Evolutionary conservation across 2,113 vertebrate species (phyloP), one percentile per base, ranked within the genome.

Genomic region (Capra hircus): DNA sequence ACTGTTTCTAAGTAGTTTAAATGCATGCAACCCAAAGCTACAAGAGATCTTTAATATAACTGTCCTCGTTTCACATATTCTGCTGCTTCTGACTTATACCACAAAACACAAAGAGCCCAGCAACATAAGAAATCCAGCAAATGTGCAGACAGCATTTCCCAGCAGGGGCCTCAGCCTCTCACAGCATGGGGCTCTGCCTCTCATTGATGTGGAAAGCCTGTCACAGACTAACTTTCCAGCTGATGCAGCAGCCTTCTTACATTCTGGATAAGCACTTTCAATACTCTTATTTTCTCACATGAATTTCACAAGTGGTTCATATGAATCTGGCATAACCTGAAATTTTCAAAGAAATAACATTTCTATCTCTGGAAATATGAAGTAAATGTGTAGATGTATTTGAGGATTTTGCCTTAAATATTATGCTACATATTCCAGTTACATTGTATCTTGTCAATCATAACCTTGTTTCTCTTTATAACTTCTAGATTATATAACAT

Each of bases 1-100:
- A 30, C 33, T 83, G 28, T 83, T 94, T 91, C 57, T 93, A 95
- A 95, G 60, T 88, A 71, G 45, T 96, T 98, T 92, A 95, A 97
- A 94, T 89, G 71, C 82, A 89, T 89, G 64, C 85, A 74, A 60
- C 88, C 94, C 14, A 92, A 93, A 95, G 62, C 59, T 90, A 86
- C 60, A 53, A 57, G 92, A 28, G 62, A 33, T 55, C 88, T 86
- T 89, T 87, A 89, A 92, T 83, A 91, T 27, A 92, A 78, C 83
- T 94, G 81, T 83, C 85, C 91, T 94, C n/a, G 0, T 93, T 94
- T 91, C 88, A 57, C 88, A 94, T 33, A 55, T 83, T 93, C 86
- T 43, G 67, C 85, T 11, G 57, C 90, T 94, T 93, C 85, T 84
- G 94, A 86, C 89, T 91, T 80, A 48, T 84, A 88, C 40, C 85